Evolutionary conservation across 2,113 vertebrate species (phyloP).

Genomic region (Theristicus caerulescens): DNA sequence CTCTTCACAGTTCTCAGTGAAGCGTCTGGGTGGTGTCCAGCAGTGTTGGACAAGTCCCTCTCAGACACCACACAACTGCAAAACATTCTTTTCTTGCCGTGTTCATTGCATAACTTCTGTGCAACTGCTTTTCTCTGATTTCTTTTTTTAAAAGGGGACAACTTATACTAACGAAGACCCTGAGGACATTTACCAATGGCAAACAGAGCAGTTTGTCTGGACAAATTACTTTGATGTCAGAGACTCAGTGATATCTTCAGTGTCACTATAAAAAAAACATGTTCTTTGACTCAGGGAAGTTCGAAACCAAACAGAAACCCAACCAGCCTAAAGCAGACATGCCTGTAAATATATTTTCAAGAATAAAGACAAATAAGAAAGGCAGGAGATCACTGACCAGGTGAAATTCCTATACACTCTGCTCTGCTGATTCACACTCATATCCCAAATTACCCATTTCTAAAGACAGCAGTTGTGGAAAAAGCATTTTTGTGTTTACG

Average conservation of each 20-base stretch:
- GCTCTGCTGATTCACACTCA: slow-evolving; percentile 8
- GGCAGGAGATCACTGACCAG: neutral
- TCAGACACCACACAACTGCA: neutral
- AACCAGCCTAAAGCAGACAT: neutral
- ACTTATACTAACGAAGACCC: neutral
- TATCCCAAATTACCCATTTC: neutral
- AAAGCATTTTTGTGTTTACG: slow-evolving; percentile 17
- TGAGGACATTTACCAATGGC: neutral
- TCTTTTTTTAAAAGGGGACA: neutral
- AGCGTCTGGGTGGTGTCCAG: neutral
- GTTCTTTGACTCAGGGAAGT: neutral
- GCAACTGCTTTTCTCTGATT: neutral
- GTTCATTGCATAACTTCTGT: neutral
- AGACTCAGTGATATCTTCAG: neutral
- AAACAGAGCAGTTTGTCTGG: neutral
- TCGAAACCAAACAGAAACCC: neutral
- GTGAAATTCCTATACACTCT: neutral
- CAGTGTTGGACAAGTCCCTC: neutral
- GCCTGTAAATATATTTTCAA: neutral
- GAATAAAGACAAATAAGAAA: neutral
- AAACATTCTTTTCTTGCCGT: neutral
- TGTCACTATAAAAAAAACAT: neutral
- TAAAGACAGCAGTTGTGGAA: neutral
- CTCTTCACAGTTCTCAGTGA: neutral
- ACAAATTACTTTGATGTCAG: neutral